Conservation (phyloP, 2,888 invertebrate genomes). For the Strigamia transsilvanica region DNA sequence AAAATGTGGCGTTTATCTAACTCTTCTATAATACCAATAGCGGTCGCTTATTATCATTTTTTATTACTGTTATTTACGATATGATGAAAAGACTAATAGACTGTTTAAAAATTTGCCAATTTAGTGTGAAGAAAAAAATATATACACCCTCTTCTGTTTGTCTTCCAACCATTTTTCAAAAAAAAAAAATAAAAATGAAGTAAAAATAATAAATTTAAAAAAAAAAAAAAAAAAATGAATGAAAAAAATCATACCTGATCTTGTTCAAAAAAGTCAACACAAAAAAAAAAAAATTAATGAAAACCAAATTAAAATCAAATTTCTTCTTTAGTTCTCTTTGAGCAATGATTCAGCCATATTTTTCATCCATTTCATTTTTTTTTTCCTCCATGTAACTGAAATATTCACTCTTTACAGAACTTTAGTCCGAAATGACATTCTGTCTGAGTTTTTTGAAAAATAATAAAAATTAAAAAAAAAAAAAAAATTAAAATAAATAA, state of each 20-base stretch:
- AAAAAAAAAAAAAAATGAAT: background rate
- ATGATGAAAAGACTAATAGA: conserved; percentile 27
- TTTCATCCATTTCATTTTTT: background rate
- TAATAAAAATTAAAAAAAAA: background rate
- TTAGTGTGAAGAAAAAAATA: conserved; percentile 37
- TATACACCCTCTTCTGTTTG: conserved; percentile 35
- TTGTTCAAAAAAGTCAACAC: background rate
- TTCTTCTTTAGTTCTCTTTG: background rate
- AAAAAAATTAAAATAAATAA: background rate
- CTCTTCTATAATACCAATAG: too few species aligned
- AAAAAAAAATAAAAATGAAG: background rate
- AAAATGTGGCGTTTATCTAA: too few species aligned
- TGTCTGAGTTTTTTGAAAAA: conserved; percentile 43
- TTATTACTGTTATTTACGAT: background rate
- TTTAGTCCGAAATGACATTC: conserved; percentile 43
- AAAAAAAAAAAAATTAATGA: background rate
- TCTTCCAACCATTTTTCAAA: conserved; percentile 45
- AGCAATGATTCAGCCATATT: background rate
- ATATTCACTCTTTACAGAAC: conserved; percentile 43
- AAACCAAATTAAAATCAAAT: background rate
- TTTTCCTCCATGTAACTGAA: background rate
- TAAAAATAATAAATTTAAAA: background rate
- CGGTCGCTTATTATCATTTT: background rate
- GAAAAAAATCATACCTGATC: background rate
- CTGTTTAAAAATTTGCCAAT: conserved; percentile 26